Evolutionary conservation across 2,113 vertebrate species (phyloP).

Genomic region (Clarias macrocephalus): DNA sequence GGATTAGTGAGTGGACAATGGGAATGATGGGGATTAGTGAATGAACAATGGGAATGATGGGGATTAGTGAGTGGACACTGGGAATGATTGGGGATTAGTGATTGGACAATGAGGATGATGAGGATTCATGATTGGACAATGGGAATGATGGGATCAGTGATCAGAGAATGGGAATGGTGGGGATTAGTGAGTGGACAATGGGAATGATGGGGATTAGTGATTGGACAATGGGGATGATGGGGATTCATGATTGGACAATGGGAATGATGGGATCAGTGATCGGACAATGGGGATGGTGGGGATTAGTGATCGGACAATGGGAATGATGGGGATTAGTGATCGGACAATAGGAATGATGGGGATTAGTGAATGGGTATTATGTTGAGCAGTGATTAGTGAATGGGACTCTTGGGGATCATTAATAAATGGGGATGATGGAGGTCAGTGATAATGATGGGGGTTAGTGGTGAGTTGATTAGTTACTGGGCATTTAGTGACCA

Average conservation of each 20-base stretch:
- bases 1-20: no score
- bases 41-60: neutral
- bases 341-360: neutral
- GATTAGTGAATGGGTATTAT: no score
- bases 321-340: neutral
- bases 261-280: neutral
- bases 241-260: no score
- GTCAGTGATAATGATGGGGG: neutral
- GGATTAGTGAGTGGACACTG: neutral
- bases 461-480: no score
- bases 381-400: neutral
- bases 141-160: neutral
- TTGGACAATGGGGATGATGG: neutral
- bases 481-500: no score
- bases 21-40: neutral
- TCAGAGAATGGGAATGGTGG: neutral
- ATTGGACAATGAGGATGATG: neutral
- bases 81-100: neutral
- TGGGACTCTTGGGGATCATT: neutral
- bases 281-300: neutral
- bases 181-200: neutral
- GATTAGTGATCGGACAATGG: neutral
- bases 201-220: neutral
- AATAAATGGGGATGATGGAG: no score
- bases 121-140: no score